Percentiles rank a stretch among this genome's conserved stretches.
Conservation (phyloP, 1,140 invertebrate species). For the Anthonomus grandis region DNA sequence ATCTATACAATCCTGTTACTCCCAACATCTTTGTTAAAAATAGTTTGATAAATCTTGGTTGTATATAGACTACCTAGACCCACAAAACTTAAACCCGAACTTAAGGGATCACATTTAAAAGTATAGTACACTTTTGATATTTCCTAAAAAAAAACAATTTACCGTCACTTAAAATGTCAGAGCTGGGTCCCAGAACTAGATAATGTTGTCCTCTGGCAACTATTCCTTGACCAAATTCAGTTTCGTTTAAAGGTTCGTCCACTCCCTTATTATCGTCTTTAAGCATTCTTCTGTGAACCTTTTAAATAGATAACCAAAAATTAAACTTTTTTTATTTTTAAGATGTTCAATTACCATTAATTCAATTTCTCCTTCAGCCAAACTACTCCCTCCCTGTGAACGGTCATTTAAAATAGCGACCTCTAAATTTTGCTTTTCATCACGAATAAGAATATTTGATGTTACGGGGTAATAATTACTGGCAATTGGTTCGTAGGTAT, state of each 20-base stretch:
- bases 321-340: no score
- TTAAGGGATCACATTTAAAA: no score
- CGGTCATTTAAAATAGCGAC: conserved; percentile 68
- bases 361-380: conserved; percentile 69
- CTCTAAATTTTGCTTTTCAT: conserved; percentile 48
- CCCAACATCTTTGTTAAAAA: no score
- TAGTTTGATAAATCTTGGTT: no score
- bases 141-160: no score
- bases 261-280: conserved; percentile 92
- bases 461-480: conserved; percentile 94
- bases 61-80: no score
- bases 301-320: conserved; percentile 40
- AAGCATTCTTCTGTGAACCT: conserved; percentile 82
- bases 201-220: conserved; percentile 68
- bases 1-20: no score
- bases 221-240: conserved; percentile 62
- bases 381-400: conserved; percentile 78
- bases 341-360: conserved; percentile 57
- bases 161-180: not conserved
- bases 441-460: conserved; percentile 60
- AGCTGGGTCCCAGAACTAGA: conserved; percentile 38
- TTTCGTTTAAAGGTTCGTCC: conserved; percentile 79
- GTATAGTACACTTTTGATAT: no score
- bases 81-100: no score
- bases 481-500: conserved; percentile 69